Base-by-base conservation (phyloP, 2,888 invertebrate genomes). In the Melieria picta region DNA sequence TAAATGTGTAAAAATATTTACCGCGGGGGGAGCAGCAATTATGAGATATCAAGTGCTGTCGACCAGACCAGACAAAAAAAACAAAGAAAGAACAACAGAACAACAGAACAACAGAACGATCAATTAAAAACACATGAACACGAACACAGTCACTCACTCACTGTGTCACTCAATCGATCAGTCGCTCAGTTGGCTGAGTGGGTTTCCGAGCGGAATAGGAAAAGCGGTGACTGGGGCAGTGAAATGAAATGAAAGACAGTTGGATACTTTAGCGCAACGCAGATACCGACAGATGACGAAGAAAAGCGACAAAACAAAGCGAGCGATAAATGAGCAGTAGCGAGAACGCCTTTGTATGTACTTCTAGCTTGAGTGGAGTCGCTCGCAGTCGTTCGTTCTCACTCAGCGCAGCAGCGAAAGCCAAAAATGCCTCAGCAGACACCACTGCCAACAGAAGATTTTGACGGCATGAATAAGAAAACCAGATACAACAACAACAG, bases 91-190 rank as follows among this genome's bases (percentile, higher is more conserved):
- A 65, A 69, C 68, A 57, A 67, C 52, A 56, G 13, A 55, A 64
- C 48, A 47, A 56, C 7, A 71, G 64, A 65, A 69, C 68, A 57
- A 67, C 52, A 69, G 71, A 74, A 71, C 69, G 71, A 74, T 75
- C 74, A 74, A 76, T 77, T 76, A 75, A 77, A 75, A 69, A 50
- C 71, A 69, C 64, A 72, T 71, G 73, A 72, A 68, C 58, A 9
- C 47, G 30, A 30, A 30, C 30, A 30, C 30, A 30, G 1, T 30
- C 30, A 30, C 30, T 30, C 30, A 30, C 30, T 30, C 30, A 30
- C 30, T 30, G 30, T 30, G 30, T 30, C 30, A 30, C 30, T 30
- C 30, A 30, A 30, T 30, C 30, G 30, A 30, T n/a, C 42, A 60
- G 65, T 43, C 45, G 43, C 30, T 70, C 67, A 74, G 74, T 71